Evolutionary conservation across 2,113 vertebrate species (phyloP).

Genomic region (Cryptomyrus ogoouensis): DNA sequence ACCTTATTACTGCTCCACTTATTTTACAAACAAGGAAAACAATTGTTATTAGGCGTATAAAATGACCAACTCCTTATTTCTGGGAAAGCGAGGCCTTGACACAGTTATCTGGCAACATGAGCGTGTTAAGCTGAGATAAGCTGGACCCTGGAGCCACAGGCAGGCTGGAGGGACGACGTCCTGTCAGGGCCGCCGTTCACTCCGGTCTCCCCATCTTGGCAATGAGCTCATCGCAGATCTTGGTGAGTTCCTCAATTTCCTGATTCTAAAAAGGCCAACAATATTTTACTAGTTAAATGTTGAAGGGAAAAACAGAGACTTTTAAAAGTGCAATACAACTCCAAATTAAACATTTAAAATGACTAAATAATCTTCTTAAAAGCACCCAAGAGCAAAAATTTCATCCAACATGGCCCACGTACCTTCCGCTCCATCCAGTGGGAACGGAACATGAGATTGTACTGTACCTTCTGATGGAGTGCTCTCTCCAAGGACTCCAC

Average conservation of each 20-base stretch:
- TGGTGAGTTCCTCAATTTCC: conserved; percentile 96
- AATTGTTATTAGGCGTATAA: neutral
- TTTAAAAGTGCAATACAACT: neutral
- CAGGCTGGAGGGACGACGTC: neutral
- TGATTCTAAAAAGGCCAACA: conserved; percentile 76
- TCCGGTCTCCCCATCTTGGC: conserved; percentile 85
- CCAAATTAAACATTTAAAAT: neutral
- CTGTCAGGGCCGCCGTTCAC: conserved; percentile 43
- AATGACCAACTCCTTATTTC: neutral
- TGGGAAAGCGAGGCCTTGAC: neutral
- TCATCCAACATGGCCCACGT: no score
- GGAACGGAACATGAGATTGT: neutral
- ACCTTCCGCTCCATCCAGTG: neutral
- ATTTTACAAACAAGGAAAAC: neutral
- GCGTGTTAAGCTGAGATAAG: neutral
- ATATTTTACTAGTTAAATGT: neutral
- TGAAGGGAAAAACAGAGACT: neutral
- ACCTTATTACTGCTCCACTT: neutral
- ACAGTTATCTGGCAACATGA: neutral
- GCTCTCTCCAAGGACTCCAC: conserved; percentile 89
- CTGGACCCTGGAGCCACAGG: neutral
- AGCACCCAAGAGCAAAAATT: neutral
- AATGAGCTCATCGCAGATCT: conserved; percentile 97
- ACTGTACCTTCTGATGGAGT: conserved; percentile 85
- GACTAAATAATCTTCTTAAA: no score